These are phyloP conservation scores for Hipparchia sbordonii DNA, from an alignment of 2,888 invertebrate genomes.

Conservation along the genomic window DNA sequence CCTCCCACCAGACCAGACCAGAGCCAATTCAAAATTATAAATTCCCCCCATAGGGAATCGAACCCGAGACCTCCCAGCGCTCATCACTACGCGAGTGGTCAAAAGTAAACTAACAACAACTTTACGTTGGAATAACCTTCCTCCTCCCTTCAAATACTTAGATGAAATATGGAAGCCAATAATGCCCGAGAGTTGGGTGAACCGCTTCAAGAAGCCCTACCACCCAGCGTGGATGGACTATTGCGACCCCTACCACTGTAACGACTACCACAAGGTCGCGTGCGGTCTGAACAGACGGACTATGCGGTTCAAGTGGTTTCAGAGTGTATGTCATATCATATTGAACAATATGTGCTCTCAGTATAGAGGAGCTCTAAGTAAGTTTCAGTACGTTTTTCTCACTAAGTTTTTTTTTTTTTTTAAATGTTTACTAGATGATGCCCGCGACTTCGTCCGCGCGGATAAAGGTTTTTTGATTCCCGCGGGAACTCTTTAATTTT, in stretches of 20 bases:
- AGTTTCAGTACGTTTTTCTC: conserved; percentile 38
- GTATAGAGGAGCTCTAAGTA: conserved; percentile 59
- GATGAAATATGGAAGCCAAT: conserved; percentile 52
- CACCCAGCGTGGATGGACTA: conserved; percentile 63
- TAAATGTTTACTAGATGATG: too few species aligned
- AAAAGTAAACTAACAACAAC: neutral
- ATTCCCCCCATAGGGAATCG: too few species aligned
- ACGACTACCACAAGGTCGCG: conserved; percentile 53
- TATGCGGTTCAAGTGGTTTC: conserved; percentile 63
- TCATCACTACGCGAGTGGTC: too few species aligned
- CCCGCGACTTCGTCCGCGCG: too few species aligned
- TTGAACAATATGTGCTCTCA: conserved; percentile 60
- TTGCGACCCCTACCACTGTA: conserved; percentile 67
- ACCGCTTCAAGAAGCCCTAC: conserved; percentile 41
- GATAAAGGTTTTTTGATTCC: too few species aligned
- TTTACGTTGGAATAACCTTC: neutral
- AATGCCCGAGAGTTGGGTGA: conserved; percentile 45
- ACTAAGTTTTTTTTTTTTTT: too few species aligned
- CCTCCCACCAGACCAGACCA: too few species aligned
- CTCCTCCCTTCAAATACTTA: conserved; percentile 31
- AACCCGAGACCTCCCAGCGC: too few species aligned
- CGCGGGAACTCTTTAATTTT: too few species aligned
- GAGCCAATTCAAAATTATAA: too few species aligned
- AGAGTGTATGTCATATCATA: conserved; percentile 63
- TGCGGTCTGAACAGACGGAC: conserved; percentile 59